Evolutionary conservation across 2,113 vertebrate species (phyloP), one percentile per base, ranked within the genome.

Genomic region (Tachysurus vachellii): DNA sequence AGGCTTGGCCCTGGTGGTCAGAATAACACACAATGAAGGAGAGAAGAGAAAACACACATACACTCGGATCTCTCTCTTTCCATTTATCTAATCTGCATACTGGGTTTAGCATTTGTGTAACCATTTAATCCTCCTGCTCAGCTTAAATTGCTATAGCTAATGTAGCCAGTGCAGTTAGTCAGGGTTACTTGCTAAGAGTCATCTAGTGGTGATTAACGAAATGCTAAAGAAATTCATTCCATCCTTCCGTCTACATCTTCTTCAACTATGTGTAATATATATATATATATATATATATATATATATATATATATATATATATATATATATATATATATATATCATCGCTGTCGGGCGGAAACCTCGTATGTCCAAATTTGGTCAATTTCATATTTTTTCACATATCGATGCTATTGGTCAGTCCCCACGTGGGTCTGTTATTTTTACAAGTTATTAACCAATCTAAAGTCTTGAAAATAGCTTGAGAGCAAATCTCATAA

Each of bases 1-100:
- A 96, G 95, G 98, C 97, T 97, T 99, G 98, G 95, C 97, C 98
- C 98, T 99, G 98, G 97, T 97, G 98, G 97, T 99, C 97, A 99
- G 97, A 99, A 99, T 92, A 98, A 98, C 97, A 99, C 95, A 98
- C 95, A 96, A 96, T 99, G 86, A 95, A 94, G 92, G 88, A 93
- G 96, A 98, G 97, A 98, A 96, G 95, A 98, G 97, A 97, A 96
- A 96, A 97, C 94, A 96, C 92, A 95, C 94, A 95, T 91, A 95
- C 95, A 97, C 94, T 96, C 94, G 94, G 94, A 94, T 93, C 93
- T 85, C 89, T 91, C 71, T 87, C 68, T 92, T 88, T 62, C 56
- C 81, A 91, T 93, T 61, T 71, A 61, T 47, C 62, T 61, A 94
- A 92, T 93, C 93, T 83, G 87, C 90, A 80, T 85, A 56, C 90